Percentiles rank a stretch among this genome's conserved stretches.
Evolutionary conservation across 1,140 invertebrate genomes (phyloP).

Genomic region (Sycophaga agraensis): DNA sequence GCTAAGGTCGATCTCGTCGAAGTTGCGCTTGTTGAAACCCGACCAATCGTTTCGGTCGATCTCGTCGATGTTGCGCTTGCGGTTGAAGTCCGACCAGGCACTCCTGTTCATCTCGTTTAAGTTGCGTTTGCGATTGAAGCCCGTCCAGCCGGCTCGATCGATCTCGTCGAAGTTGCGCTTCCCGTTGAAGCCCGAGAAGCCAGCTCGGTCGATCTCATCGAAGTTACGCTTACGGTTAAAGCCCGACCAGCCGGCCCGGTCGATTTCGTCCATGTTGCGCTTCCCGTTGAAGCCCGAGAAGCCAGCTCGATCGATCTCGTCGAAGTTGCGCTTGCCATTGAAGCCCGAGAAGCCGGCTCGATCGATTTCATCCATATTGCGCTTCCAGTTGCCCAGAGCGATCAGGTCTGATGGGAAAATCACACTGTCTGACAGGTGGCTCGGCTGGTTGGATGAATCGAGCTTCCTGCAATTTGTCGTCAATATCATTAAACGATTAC

Average conservation of each 20-base stretch:
- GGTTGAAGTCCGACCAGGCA: slow-evolving; percentile 63
- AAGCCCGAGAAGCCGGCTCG: slow-evolving; percentile 39
- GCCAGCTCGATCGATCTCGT: slow-evolving; percentile 29
- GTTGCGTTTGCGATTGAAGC: slow-evolving; percentile 59
- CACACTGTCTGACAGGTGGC: not conserved
- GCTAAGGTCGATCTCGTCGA: slow-evolving; percentile 63
- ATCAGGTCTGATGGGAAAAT: slow-evolving; percentile 9
- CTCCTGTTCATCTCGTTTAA: slow-evolving; percentile 65
- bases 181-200: slow-evolving; percentile 37
- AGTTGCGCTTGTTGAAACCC: slow-evolving; percentile 53
- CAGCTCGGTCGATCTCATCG: slow-evolving; percentile 55
- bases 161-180: slow-evolving; percentile 58
- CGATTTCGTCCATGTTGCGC: slow-evolving; percentile 59
- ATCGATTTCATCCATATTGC: slow-evolving; percentile 58
- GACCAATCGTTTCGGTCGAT: slow-evolving; percentile 56
- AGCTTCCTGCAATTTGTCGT: not conserved
- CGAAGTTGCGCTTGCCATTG: slow-evolving; percentile 29
- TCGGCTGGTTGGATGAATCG: not conserved
- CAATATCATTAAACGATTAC: no score
- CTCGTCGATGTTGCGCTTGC: slow-evolving; percentile 62
- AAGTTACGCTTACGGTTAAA: slow-evolving; percentile 53
- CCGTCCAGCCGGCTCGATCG: slow-evolving; percentile 42
- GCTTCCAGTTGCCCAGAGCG: slow-evolving; percentile 38
- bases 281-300: slow-evolving; percentile 39
- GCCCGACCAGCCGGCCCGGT: slow-evolving; percentile 41